A percentile compares a stretch with the other conserved stretches of the same genome.
phyloP scores from a whole-genome alignment of 2,113 vertebrate genomes.

The Sinocyclocheilus anshuiensis region DNA sequence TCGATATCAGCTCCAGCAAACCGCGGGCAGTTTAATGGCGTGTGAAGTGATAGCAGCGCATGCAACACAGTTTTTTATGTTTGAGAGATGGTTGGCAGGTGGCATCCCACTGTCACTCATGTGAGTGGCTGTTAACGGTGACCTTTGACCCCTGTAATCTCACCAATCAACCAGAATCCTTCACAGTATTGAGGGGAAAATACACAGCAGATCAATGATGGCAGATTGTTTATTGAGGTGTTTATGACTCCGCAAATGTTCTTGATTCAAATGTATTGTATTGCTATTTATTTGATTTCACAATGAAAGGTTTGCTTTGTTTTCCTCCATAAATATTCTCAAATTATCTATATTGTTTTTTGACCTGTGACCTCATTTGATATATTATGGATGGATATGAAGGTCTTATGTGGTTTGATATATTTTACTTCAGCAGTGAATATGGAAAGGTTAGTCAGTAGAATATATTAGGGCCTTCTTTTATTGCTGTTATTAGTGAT shows the following conservation, averaged over 20 bases:
- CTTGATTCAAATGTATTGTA: neutral
- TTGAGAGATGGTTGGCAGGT: constrained; percentile 45
- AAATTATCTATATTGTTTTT: neutral
- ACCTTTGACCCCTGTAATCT: constrained; percentile 2
- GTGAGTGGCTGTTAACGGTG: neutral
- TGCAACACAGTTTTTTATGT: constrained; percentile 64
- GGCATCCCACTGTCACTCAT: neutral
- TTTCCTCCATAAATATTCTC: neutral
- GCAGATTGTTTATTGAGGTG: neutral
- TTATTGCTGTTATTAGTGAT: neutral
- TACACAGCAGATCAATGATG: constrained; percentile 7
- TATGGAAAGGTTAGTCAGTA: neutral
- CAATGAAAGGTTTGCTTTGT: neutral
- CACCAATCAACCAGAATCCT: neutral
- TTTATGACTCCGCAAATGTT: neutral
- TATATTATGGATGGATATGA: neutral
- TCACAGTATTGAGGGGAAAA: neutral
- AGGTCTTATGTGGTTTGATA: neutral
- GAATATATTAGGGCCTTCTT: neutral
- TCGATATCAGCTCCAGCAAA: constrained; percentile 69
- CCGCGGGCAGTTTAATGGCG: constrained; percentile 67
- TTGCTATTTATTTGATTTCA: neutral
- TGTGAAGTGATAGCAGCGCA: constrained; percentile 67
- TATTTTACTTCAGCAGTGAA: neutral
- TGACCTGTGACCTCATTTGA: neutral